Conservation (phyloP, 2,888 invertebrate genomes). For the Eugnorisma glareosa region DNA sequence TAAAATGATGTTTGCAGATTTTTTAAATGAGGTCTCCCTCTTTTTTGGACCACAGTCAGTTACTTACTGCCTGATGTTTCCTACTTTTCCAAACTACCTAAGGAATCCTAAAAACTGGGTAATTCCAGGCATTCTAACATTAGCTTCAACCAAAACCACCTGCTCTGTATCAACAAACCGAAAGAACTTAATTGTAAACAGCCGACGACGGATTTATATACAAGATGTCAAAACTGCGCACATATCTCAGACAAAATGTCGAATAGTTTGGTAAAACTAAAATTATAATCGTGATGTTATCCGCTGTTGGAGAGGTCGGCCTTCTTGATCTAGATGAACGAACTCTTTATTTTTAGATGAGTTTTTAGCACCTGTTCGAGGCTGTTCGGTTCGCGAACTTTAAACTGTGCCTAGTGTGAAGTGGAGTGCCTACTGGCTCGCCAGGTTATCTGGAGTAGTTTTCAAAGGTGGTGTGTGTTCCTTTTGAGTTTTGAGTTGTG, state of each 20-base stretch:
- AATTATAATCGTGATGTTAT: conserved; percentile 58
- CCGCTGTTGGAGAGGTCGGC: conserved; percentile 70
- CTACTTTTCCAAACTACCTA: not conserved
- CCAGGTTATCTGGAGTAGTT: conserved; percentile 17
- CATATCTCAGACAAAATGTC: conserved; percentile 52
- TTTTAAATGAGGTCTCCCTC: not conserved
- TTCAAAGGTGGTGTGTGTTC: not conserved
- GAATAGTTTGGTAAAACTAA: conserved; percentile 52
- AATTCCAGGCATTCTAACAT: conserved; percentile 57
- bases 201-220: conserved; percentile 85
- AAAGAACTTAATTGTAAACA: conserved; percentile 84
- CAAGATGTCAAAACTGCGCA: conserved; percentile 71
- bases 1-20: not conserved
- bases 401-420: conserved; percentile 61
- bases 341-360: conserved; percentile 86
- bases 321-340: conserved; percentile 81
- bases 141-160: conserved; percentile 59
- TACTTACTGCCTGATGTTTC: not conserved
- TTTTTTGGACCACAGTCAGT: not conserved
- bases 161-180: conserved; percentile 74
- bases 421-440: conserved; percentile 23
- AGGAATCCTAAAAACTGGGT: conserved; percentile 49
- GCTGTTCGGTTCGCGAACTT: conserved; percentile 76
- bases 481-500: not conserved
- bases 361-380: conserved; percentile 78